phyloP scores from a whole-genome alignment of 2,113 vertebrate species.

The Nannospalax galili region DNA sequence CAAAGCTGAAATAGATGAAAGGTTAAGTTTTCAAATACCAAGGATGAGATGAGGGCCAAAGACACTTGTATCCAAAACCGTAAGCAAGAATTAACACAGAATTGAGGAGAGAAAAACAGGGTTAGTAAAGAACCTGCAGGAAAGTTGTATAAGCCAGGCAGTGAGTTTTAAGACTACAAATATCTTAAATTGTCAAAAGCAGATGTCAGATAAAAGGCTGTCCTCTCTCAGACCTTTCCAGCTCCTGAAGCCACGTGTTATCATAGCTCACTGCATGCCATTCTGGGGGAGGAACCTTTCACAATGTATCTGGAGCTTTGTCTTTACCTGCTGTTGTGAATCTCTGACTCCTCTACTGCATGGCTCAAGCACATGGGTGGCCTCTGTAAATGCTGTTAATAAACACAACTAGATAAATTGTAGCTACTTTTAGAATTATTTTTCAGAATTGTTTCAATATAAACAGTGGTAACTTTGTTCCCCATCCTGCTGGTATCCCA shows the following conservation, averaged over 20 bases:
- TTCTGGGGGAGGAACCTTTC: not conserved
- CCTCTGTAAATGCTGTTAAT: not conserved
- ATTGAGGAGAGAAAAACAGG: not conserved
- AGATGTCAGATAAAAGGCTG: not conserved
- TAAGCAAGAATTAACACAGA: not conserved
- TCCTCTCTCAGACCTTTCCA: not conserved
- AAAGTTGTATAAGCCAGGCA: not conserved
- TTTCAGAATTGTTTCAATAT: not conserved
- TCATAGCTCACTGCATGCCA: too few species aligned
- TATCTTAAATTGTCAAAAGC: not conserved
- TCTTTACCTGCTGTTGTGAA: not conserved
- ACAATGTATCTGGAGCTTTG: not conserved
- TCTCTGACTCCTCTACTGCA: not conserved
- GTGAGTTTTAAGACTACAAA: not conserved
- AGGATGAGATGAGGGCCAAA: not conserved
- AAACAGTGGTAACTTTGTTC: conserved; percentile 34
- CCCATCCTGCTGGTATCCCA: not conserved
- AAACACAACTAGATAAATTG: not conserved
- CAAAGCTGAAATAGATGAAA: conserved; percentile 5
- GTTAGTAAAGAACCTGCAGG: not conserved
- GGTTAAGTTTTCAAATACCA: not conserved
- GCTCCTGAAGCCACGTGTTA: not conserved
- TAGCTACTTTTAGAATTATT: not conserved
- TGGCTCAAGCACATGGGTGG: not conserved
- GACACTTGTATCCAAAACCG: not conserved